phyloP scores from a whole-genome alignment of 2,113 vertebrate species.

The Odocoileus virginianus region DNA sequence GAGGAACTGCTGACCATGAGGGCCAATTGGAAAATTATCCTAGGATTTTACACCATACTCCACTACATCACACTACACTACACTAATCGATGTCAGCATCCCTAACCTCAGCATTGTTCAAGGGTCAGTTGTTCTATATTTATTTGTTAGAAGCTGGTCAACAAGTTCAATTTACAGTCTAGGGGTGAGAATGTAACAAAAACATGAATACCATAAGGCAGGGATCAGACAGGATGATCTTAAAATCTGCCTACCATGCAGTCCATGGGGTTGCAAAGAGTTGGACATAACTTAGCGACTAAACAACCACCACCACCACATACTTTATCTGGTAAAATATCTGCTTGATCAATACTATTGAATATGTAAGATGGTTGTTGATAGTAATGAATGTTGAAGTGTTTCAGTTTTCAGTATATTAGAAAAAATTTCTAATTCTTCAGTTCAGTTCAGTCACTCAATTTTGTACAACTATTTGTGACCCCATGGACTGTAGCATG shows the following conservation, averaged over 20 bases:
- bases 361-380: not conserved
- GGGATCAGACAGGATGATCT: not conserved
- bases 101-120: not conserved
- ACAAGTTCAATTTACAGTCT: not conserved
- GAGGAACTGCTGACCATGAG: not conserved
- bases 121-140: not conserved
- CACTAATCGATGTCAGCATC: not conserved
- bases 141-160: not conserved
- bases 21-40: not conserved
- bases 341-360: not conserved
- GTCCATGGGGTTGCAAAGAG: not conserved
- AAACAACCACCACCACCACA: not conserved
- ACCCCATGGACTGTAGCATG: no score
- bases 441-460: no score
- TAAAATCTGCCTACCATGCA: not conserved
- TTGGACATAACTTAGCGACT: not conserved
- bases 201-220: not conserved
- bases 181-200: not conserved
- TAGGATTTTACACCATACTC: not conserved
- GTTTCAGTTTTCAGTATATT: not conserved
- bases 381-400: not conserved
- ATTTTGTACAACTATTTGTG: no score
- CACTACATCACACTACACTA: not conserved
- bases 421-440: not conserved
- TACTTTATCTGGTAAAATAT: not conserved